Conservation (phyloP, 2,888 invertebrate species). For the Eilema sororculum region DNA sequence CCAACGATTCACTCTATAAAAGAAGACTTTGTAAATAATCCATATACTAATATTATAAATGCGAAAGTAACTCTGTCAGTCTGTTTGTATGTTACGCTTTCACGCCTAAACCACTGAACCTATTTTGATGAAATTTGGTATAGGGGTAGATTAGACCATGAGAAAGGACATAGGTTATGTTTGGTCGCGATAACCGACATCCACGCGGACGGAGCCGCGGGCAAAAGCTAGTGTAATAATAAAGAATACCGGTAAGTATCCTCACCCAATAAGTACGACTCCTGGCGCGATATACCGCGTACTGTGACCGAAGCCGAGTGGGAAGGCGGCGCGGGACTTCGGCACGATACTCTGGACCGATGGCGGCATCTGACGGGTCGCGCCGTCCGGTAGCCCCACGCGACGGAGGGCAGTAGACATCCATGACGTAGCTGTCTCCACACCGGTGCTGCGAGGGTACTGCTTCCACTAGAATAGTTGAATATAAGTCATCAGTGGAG, state of each 20-base stretch:
- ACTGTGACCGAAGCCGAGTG: constrained; percentile 96
- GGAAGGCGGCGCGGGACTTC: constrained; percentile 94
- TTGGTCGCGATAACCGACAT: too few species aligned
- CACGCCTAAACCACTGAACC: too few species aligned
- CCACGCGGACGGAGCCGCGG: too few species aligned
- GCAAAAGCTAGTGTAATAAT: too few species aligned
- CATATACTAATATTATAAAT: too few species aligned
- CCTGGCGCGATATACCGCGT: constrained; percentile 93
- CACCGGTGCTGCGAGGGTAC: constrained; percentile 83
- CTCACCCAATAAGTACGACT: constrained; percentile 95
- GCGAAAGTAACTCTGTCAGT: too few species aligned
- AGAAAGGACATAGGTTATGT: too few species aligned
- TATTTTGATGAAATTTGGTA: too few species aligned
- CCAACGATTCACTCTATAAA: too few species aligned
- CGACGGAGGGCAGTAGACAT: constrained; percentile 76
- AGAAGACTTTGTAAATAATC: too few species aligned
- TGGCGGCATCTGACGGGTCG: constrained; percentile 89
- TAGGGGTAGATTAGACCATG: too few species aligned
- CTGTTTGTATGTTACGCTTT: too few species aligned
- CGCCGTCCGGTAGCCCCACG: constrained; percentile 78
- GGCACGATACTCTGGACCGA: constrained; percentile 87
- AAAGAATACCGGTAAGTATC: constrained; percentile 29
- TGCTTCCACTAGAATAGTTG: constrained; percentile 87
- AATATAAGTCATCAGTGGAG: neutral
- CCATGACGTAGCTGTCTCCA: constrained; percentile 86